Conservation (phyloP, 2,113 vertebrate species). For the Tautogolabrus adspersus region DNA sequence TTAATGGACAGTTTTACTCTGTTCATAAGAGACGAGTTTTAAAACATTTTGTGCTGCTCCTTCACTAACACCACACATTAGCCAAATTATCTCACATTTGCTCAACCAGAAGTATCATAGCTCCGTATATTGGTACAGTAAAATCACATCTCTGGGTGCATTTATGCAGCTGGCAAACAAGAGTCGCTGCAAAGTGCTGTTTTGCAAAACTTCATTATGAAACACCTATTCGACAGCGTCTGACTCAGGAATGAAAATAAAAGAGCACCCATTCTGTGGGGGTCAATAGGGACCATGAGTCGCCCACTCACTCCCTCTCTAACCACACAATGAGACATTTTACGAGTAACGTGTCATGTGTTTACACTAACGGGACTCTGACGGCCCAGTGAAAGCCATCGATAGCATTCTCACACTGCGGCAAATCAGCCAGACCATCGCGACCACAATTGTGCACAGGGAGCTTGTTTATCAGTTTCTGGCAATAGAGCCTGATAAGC, state of each 20-base stretch:
- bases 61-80: constrained; percentile 45
- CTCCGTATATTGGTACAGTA: constrained; percentile 46
- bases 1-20: constrained; percentile 43
- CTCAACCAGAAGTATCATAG: constrained; percentile 45
- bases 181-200: constrained; percentile 58
- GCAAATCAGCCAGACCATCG: constrained; percentile 60
- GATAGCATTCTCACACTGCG: constrained; percentile 64
- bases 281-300: constrained; percentile 66
- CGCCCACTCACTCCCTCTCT: constrained; percentile 66
- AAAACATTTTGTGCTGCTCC: constrained; percentile 47
- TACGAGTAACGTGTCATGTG: constrained; percentile 69
- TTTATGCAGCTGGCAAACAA: constrained; percentile 65
- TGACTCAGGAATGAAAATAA: constrained; percentile 68
- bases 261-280: constrained; percentile 50
- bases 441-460: constrained; percentile 55
- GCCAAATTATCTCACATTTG: constrained; percentile 60
- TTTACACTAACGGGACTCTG: constrained; percentile 67
- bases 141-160: constrained; percentile 58
- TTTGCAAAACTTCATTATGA: constrained; percentile 70
- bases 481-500: constrained; percentile 78
- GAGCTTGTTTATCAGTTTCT: constrained; percentile 65
- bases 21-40: constrained; percentile 38
- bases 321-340: constrained; percentile 76
- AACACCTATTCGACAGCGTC: constrained; percentile 59
- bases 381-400: constrained; percentile 58